phyloP scores from a whole-genome alignment of 2,113 vertebrate genomes.

The Bambusicola thoracicus region DNA sequence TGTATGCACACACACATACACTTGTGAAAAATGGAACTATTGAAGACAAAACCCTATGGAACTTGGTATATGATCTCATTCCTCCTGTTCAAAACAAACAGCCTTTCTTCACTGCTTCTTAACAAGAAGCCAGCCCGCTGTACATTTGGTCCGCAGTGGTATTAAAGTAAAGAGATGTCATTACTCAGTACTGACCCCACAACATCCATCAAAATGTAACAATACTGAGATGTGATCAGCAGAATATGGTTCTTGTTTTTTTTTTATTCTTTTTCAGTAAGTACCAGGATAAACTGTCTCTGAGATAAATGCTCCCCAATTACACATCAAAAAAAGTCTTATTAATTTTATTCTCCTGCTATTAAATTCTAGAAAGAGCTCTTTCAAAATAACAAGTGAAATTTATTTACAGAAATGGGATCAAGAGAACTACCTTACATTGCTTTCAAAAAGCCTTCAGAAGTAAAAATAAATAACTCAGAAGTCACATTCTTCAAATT shows the following conservation, averaged over 20 bases:
- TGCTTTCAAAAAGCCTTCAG: conserved; percentile 43
- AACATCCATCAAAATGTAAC: conserved; percentile 46
- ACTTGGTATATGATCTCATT: conserved; percentile 49
- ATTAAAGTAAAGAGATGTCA: conserved; percentile 56
- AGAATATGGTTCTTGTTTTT: not conserved
- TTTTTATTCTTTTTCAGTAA: not conserved
- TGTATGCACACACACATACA: not conserved
- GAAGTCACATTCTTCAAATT: conserved; percentile 88
- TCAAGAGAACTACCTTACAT: conserved; percentile 22
- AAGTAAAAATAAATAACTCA: conserved; percentile 72
- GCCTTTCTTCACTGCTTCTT: conserved; percentile 52
- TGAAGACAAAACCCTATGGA: conserved; percentile 8
- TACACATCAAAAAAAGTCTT: not conserved
- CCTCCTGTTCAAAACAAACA: conserved; percentile 66
- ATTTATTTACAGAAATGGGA: not conserved
- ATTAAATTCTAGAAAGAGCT: not conserved
- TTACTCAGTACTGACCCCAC: conserved; percentile 16
- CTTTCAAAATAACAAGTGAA: not conserved
- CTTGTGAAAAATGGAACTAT: conserved; percentile 59
- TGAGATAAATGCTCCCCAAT: not conserved
- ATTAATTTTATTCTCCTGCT: not conserved
- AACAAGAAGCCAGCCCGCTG: conserved; percentile 39
- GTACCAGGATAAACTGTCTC: not conserved
- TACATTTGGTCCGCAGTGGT: conserved; percentile 17
- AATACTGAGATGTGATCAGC: not conserved